Evolutionary conservation across 2,797 vertebrate species (phyloP), one percentile per base, ranked within the genome.

Genomic region (Spea hammondii): DNA sequence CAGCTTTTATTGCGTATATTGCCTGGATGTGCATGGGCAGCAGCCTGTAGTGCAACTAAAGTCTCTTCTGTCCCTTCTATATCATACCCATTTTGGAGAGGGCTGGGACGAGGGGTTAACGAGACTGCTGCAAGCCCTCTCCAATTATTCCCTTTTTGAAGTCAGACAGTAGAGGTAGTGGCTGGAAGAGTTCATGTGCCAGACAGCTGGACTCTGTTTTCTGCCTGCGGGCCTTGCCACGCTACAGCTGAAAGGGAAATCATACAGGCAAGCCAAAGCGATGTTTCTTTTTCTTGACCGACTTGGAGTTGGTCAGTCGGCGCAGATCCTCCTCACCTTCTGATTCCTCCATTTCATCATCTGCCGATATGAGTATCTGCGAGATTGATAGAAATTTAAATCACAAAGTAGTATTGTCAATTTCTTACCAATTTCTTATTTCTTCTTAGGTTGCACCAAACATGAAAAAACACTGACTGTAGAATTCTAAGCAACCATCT

Each of bases 301-400:
- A 86, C 87, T 98, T 99, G 67, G 95, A 79, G 79, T 92, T 95
- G 5, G 94, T 92, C 86, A 98, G 90, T 73, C 96, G 92, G 7
- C 93, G 92, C 49, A 96, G 88, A 66, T 98, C 96, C 53, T 99
- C 97, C 74, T 99, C 97, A 0, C 81, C 14, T 0, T 99, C 96
- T 0, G 97, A 98, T 81, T 98, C 96, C 48, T 99, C 97, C 97
- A 99, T 96, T 88, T 99, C 97, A 5, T 99, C 96, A 9, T 99
- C 97, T 4, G 96, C 96, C 0, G 97, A 98, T 90, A 99, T 98
- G 71, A 99, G 95, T 87, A 99, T 96, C 97, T 99, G 74, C 80
- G 77, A 78, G 12, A 70, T 6, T 10, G 12, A 14, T 54, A 51
- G 45, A 53, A 64, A 46, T 14, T 14, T 5, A 12, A 11, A 13